Base-by-base conservation (phyloP, 2,113 vertebrate genomes). In the Callocephalon fimbriatum region DNA sequence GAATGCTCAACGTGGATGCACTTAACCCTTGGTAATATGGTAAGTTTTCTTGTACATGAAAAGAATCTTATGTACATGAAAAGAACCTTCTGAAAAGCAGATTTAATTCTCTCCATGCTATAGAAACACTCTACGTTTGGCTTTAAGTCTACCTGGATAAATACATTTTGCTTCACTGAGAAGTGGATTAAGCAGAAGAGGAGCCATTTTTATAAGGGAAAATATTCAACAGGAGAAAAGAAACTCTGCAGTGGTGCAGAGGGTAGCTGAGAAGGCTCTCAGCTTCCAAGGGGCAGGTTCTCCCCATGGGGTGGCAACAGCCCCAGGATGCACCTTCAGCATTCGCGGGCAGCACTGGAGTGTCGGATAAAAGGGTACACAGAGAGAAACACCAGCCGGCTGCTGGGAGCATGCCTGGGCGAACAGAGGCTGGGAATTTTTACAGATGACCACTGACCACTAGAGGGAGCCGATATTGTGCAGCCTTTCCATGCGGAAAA, bases 381-480 rank as follows among this genome's bases (percentile, higher is more conserved):
- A 6, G 20, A 0, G 0, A 37, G 27, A 32, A 58, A 20, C 16
- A 22, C 13, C 56, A 58, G 21, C 56, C 1, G 2, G 4, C 27
- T 17, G 37, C 51, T 10, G 18, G 27, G 15, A 48, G 7, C n/a
- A 19, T 0, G 10, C 26, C 53, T 16, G 13, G 53, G 65, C 6
- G 0, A 72, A 26, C 7, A 20, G 44, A 6, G 0, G 6, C 63
- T 35, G 45, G 83, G 8, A 31, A 27, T 5, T 22, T 13, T 66
- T 54, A 10, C 11, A n/a, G 71, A 72, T 21, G 11, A 7, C 16
- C 6, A 54, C 2, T 77, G n/a, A 40, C 94, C 95, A 17, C 92
- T 32, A 97, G 96, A 92, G 94, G 97, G 95, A 88, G 90, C 92
- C 5, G 65, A 47, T 12, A 92, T 40, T 45, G 83, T 91, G 70